A percentile compares a stretch with the other conserved stretches of the same genome.
These are phyloP conservation scores for Aplysina aerophoba DNA, from an alignment of 37 sponge, comb jelly and placozoan species.

Conservation along the genomic window DNA sequence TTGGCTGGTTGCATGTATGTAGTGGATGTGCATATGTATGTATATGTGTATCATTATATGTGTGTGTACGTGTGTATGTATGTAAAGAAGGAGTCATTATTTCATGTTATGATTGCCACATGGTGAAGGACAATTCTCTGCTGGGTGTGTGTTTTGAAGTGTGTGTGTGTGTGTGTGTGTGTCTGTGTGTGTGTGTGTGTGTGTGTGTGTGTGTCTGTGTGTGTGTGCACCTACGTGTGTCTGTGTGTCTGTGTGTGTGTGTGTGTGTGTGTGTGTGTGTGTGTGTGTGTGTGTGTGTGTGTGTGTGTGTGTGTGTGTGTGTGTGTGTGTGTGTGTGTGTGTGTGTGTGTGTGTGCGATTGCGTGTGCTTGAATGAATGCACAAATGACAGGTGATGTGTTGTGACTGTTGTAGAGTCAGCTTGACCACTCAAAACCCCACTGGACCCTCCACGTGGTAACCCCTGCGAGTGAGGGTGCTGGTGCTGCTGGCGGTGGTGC, in stretches of 20 bases:
- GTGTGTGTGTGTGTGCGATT: background rate
- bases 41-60: too few species aligned
- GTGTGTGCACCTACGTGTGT: background rate
- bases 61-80: too few species aligned
- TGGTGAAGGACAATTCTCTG: too few species aligned
- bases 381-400: too few species aligned
- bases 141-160: background rate
- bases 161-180: background rate
- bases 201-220: background rate
- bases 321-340: background rate
- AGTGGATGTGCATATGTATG: background rate
- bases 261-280: too few species aligned
- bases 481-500: background rate
- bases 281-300: background rate
- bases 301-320: background rate
- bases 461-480: background rate
- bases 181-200: background rate
- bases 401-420: background rate
- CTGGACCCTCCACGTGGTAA: constrained; percentile 74
- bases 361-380: too few species aligned
- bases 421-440: constrained; percentile 67
- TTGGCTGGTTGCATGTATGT: background rate
- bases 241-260: background rate
- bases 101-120: too few species aligned
- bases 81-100: too few species aligned